Conservation (phyloP, 2,797 vertebrate genomes). For the Mormyrus proboscirostris region DNA sequence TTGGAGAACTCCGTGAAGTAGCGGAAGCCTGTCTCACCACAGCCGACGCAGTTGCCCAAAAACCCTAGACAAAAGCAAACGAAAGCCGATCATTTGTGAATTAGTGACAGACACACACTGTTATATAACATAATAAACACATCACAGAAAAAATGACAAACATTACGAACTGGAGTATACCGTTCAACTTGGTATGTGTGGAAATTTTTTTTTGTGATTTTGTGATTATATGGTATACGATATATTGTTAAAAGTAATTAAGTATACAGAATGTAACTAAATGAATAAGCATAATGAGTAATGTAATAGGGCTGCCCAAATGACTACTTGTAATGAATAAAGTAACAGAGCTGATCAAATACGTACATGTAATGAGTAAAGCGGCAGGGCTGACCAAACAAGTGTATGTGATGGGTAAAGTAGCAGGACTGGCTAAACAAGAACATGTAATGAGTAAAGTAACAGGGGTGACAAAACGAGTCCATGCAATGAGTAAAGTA, state of each 20-base stretch:
- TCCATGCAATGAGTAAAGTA: neutral
- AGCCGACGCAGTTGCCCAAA: conserved; percentile 97
- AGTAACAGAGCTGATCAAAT: too few species aligned
- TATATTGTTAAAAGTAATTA: neutral
- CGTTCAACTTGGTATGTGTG: neutral
- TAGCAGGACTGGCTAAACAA: neutral
- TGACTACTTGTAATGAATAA: too few species aligned
- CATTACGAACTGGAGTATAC: neutral
- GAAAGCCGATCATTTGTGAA: neutral
- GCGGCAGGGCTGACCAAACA: too few species aligned
- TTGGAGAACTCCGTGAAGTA: conserved; percentile 99
- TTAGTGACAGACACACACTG: neutral
- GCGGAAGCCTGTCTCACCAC: conserved; percentile 94
- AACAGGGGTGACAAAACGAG: neutral
- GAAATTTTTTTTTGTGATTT: neutral
- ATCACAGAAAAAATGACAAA: neutral
- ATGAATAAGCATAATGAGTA: neutral
- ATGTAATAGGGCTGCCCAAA: neutral
- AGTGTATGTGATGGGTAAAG: too few species aligned
- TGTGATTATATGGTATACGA: neutral
- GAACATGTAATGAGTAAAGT: neutral
- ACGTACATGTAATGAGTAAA: too few species aligned
- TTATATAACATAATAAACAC: neutral
- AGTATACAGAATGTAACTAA: neutral
- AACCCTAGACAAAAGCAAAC: conserved; percentile 69